These are phyloP conservation scores for Lethenteron camtschaticum DNA, from an alignment of 2,113 vertebrate species.

Conservation along the genomic window DNA sequence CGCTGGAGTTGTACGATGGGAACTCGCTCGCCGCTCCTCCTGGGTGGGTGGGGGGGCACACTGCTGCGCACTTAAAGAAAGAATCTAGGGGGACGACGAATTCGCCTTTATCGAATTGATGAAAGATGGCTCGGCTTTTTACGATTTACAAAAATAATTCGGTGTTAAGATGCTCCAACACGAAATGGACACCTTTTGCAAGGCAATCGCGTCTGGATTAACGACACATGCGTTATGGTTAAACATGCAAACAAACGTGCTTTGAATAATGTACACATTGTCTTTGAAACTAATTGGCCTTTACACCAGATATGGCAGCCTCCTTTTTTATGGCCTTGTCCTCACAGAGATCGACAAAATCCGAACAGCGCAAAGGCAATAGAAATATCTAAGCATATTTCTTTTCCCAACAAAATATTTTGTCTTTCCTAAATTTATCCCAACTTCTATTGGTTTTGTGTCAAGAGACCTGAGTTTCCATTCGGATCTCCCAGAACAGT, in stretches of 20 bases:
- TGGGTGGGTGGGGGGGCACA: background rate
- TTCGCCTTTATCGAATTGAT: background rate
- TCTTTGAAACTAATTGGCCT: background rate
- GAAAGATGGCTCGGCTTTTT: background rate
- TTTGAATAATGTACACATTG: background rate
- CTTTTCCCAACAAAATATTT: background rate
- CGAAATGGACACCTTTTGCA: background rate
- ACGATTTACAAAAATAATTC: background rate
- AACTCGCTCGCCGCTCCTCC: background rate
- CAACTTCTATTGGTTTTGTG: too few species aligned
- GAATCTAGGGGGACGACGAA: background rate
- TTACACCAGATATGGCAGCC: background rate
- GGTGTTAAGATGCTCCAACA: background rate
- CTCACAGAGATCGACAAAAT: background rate
- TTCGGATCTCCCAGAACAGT: too few species aligned
- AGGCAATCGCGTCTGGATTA: background rate
- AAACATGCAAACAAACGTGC: background rate
- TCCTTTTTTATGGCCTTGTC: background rate
- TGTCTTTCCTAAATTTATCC: background rate
- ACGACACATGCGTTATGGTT: too few species aligned
- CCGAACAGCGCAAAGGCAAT: background rate
- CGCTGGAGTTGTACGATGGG: constrained; percentile 2
- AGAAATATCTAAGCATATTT: background rate
- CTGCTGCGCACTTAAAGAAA: background rate
- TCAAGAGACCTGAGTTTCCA: too few species aligned